Evolutionary conservation across 2,113 vertebrate genomes (phyloP), one percentile per base, ranked within the genome.

Genomic region (Caloenas nicobarica): DNA sequence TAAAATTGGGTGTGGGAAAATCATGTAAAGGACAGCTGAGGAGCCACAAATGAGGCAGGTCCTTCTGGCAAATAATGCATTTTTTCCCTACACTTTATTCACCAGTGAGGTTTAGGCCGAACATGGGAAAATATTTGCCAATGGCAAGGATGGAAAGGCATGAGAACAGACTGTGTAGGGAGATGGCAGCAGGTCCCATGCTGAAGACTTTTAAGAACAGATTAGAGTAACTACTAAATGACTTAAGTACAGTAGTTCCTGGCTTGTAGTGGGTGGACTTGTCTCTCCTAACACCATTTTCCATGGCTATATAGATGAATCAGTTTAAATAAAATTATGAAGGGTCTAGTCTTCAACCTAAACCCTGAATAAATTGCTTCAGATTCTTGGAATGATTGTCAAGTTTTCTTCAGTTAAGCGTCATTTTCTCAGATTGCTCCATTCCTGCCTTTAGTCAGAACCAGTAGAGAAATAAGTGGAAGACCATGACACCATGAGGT

Each of bases 211-310:
- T 90, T 60, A 90, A 86, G 77, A 92, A 71, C 77, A 86, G 69
- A 86, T 95, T 91, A 96, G 34, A 78, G 64, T 74, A 86, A 93
- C 86, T 89, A 72, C 86, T 93, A 84, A 88, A 94, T 95, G 1
- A 93, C 69, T 92, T 74, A 68, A 91, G 88, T 71, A 60, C n/a
- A 56, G 14, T 85, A 80, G 73, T 81, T 95, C 76, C 69, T 95
- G 54, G 60, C 61, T 84, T 81, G 51, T 51, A 60, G 72, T 73
- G 79, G 79, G 58, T 93, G 93, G 79, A 62, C 86, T 86, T 96
- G 29, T 86, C 66, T 95, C 62, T 81, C 44, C 82, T 68, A 66
- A 21, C 21, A 77, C 36, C 82, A 1, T 77, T 94, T 95, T 40
- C 76, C 54, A 21, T 54, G 21, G 15, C 34, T 87, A 25, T 89